phyloP scores from a whole-genome alignment of 2,113 vertebrate species.

The Nettapus auritus region DNA sequence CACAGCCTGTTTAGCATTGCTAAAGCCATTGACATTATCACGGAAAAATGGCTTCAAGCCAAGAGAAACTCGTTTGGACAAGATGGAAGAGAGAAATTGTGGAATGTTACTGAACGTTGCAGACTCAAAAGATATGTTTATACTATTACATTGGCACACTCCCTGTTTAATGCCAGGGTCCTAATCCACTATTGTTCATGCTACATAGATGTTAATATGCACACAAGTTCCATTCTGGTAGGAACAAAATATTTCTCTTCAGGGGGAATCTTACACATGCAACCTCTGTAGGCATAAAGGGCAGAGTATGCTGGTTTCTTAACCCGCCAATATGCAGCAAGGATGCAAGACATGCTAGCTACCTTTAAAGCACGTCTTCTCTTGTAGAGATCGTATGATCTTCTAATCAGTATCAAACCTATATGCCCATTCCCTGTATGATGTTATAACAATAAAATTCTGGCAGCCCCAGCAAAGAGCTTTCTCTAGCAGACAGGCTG shows the following conservation, averaged over 20 bases:
- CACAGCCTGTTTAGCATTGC: conserved; percentile 38
- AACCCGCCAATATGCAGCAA: neutral
- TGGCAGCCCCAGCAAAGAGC: neutral
- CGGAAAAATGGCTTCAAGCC: conserved; percentile 42
- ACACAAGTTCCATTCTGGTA: neutral
- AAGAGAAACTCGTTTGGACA: conserved; percentile 48
- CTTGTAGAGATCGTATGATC: neutral
- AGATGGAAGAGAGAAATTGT: conserved; percentile 24
- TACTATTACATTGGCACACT: neutral
- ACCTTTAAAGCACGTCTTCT: neutral
- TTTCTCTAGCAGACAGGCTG: neutral
- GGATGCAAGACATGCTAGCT: neutral
- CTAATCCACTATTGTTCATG: neutral
- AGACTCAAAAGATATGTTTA: conserved; percentile 24
- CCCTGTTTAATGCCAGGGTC: conserved; percentile 1
- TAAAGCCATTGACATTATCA: conserved; percentile 45
- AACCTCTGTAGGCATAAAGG: neutral
- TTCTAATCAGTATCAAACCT: neutral
- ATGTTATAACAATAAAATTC: neutral
- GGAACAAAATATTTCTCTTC: neutral
- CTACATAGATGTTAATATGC: neutral
- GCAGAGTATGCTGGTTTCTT: neutral
- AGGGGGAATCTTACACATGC: neutral
- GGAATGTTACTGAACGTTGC: neutral
- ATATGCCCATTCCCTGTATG: neutral